These are phyloP conservation scores for Orientallactaga bullata DNA, from an alignment of 2,113 vertebrate genomes.

Conservation along the genomic window DNA sequence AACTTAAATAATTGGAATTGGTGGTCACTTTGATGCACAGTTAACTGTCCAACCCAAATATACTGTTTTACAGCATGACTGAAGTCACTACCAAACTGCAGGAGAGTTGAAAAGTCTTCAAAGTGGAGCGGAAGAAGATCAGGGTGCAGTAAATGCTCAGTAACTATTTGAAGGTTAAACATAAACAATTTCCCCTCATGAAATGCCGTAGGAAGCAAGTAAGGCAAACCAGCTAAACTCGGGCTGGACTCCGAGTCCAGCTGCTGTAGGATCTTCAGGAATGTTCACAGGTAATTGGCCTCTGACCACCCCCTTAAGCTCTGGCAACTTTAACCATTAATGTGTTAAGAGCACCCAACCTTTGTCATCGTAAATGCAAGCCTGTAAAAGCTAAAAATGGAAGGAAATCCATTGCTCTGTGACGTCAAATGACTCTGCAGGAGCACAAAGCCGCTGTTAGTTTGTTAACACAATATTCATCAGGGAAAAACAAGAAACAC, in stretches of 20 bases:
- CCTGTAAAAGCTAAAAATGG: constrained; percentile 4
- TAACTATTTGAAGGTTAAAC: constrained; percentile 23
- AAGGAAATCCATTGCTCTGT: constrained; percentile 15
- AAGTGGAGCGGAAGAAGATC: constrained; percentile 22
- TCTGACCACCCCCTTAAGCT: background rate
- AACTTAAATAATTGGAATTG: background rate
- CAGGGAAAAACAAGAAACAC: background rate
- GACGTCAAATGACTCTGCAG: constrained; percentile 1
- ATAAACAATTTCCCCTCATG: background rate
- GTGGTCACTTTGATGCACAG: background rate
- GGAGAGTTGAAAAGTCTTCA: constrained; percentile 2
- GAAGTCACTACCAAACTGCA: background rate
- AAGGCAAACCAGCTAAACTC: background rate
- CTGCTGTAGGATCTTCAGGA: background rate
- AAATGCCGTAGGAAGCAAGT: constrained; percentile 30
- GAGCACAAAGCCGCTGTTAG: background rate
- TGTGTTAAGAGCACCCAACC: background rate
- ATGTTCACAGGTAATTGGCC: background rate
- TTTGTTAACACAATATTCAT: constrained; percentile 36
- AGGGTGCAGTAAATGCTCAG: background rate
- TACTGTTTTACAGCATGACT: background rate
- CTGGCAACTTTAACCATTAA: background rate
- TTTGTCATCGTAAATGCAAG: background rate
- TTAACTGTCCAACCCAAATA: constrained; percentile 13
- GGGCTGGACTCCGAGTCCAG: background rate